Evolutionary conservation across 2,888 invertebrate species (phyloP).

Genomic region (Zygogramma bicolorata): DNA sequence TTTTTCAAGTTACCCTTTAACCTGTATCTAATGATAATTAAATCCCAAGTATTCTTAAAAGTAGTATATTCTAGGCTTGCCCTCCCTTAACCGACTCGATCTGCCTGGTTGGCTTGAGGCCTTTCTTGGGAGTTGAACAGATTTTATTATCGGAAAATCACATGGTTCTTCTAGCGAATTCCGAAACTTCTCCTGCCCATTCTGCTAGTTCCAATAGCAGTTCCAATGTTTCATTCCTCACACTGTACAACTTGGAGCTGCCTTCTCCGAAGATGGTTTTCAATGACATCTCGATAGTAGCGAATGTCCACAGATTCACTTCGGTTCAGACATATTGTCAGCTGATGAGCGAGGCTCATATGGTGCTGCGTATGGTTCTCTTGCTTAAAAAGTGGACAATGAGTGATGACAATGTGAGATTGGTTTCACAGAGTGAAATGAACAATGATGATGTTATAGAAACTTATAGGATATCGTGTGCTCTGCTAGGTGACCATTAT

Average conservation of each 20-base stretch:
- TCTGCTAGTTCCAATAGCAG: slow-evolving; percentile 64
- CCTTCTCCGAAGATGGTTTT: slow-evolving; percentile 76
- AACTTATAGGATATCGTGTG: slow-evolving; percentile 69
- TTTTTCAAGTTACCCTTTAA: slow-evolving; percentile 9
- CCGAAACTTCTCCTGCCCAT: slow-evolving; percentile 70
- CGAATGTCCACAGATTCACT: slow-evolving; percentile 72
- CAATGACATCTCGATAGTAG: slow-evolving; percentile 78
- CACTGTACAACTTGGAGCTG: slow-evolving; percentile 78
- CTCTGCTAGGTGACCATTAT: slow-evolving; percentile 71
- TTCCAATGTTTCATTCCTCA: slow-evolving; percentile 71
- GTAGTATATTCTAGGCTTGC: slow-evolving; percentile 65
- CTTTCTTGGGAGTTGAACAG: slow-evolving; percentile 75
- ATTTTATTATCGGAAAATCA: slow-evolving; percentile 68
- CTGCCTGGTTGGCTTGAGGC: slow-evolving; percentile 76
- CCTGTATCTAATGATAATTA: too few species aligned
- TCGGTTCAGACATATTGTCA: slow-evolving; percentile 79
- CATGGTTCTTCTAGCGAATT: slow-evolving; percentile 71
- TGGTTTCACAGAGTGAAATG: slow-evolving; percentile 52
- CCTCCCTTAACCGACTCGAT: slow-evolving; percentile 73
- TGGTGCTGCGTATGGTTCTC: slow-evolving; percentile 71
- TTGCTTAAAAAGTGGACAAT: slow-evolving; percentile 63
- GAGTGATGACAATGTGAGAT: slow-evolving; percentile 60
- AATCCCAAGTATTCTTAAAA: too few species aligned
- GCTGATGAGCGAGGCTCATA: slow-evolving; percentile 79
- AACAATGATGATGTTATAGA: slow-evolving; percentile 65